Conservation (phyloP, 1,140 invertebrate species). For the Brachionus rubens region DNA sequence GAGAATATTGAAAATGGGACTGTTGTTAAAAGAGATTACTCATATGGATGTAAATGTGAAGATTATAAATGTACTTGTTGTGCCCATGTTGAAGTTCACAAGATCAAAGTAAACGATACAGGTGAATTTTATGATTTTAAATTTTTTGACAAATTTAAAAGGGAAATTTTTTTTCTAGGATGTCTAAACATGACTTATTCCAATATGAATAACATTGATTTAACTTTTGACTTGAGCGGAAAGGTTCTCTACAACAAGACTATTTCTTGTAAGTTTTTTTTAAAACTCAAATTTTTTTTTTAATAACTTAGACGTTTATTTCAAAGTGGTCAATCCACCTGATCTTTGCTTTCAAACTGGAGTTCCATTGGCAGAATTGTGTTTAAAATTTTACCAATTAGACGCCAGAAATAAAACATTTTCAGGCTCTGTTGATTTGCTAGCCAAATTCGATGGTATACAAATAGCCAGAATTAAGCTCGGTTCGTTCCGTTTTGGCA, state of each 20-base stretch:
- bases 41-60: constrained; percentile 29
- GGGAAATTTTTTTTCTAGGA: neutral
- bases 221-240: constrained; percentile 11
- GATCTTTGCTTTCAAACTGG: constrained; percentile 29
- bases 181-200: constrained; percentile 39
- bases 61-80: neutral
- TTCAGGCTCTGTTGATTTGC: constrained; percentile 21
- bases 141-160: neutral
- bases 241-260: neutral
- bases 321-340: constrained; percentile 4
- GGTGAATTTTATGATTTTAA: neutral
- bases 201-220: neutral
- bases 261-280: constrained; percentile 10
- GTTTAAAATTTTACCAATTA: constrained; percentile 17
- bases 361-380: neutral
- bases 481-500: constrained; percentile 30
- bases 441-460: constrained; percentile 24
- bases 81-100: constrained; percentile 6
- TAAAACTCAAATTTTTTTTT: neutral
- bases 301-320: neutral
- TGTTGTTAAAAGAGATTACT: neutral
- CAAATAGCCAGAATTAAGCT: constrained; percentile 27
- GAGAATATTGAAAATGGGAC: constrained; percentile 1
- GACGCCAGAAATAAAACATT: constrained; percentile 21
- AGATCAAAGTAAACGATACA: constrained; percentile 20